phyloP scores from a whole-genome alignment of 2,797 vertebrate genomes.

The Aplochiton taeniatus region DNA sequence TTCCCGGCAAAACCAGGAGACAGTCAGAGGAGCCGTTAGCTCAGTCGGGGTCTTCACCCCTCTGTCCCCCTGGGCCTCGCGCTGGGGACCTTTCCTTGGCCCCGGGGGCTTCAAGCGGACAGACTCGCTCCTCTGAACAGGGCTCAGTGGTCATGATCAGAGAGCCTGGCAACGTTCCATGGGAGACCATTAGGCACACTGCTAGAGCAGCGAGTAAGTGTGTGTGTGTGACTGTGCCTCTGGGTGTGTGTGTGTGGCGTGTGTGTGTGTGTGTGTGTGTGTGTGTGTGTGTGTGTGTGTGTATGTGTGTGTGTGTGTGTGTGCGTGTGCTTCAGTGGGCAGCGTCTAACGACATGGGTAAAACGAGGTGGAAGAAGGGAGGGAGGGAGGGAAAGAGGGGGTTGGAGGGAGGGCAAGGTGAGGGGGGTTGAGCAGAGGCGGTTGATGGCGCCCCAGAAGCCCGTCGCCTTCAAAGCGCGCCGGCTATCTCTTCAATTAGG shows the following conservation, averaged over 20 bases:
- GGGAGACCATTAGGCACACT: conserved; percentile 38
- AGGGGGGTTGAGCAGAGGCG: too few relatives aligned
- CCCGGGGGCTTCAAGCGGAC: conserved; percentile 40
- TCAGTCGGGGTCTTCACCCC: conserved; percentile 38
- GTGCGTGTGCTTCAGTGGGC: background rate
- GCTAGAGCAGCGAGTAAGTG: conserved; percentile 25
- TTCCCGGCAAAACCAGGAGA: conserved; percentile 7
- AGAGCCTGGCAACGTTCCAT: conserved; percentile 56
- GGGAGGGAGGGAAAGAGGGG: background rate
- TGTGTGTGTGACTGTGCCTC: conserved; percentile 16
- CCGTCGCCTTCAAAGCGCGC: too few relatives aligned
- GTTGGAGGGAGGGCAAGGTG: background rate
- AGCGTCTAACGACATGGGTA: background rate
- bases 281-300: background rate
- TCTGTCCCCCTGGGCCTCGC: conserved; percentile 38
- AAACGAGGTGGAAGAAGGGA: background rate
- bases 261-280: conserved; percentile 6
- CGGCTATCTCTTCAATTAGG: too few relatives aligned
- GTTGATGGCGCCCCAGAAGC: too few relatives aligned
- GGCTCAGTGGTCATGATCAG: conserved; percentile 64
- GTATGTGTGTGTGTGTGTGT: background rate
- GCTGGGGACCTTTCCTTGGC: conserved; percentile 46
- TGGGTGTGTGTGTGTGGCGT: conserved; percentile 11
- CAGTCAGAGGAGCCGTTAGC: conserved; percentile 29
- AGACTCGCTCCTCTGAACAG: conserved; percentile 56